Evolutionary conservation across 2,888 invertebrate species (phyloP), one percentile per base, ranked within the genome.

Genomic region (Meganola albula): DNA sequence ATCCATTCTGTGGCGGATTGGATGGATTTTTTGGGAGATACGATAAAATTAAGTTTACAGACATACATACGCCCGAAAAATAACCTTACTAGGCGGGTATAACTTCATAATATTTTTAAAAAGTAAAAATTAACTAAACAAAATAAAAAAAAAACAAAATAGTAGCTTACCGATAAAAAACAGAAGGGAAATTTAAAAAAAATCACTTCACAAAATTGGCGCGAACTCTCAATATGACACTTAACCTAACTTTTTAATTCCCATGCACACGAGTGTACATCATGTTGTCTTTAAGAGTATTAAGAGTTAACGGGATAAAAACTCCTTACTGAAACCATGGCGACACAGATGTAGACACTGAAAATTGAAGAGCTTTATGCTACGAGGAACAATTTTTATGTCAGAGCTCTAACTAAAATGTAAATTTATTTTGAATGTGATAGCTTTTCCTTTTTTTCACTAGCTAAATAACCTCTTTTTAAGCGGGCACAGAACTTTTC

Each of bases 161-260:
- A 56, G 50, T 52, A 27, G 48, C 56, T 7, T 24, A 31, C 10
- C 10, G 18, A 18, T n/a, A 35, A 41, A n/a, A 13, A 34, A 30
- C 14, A 27, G 32, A 31, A 45, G 33, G 27, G 2, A 38, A 34
- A 40, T 50, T 51, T 34, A n/a, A n/a, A 44, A 43, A 40, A 55
- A 25, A 42, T 50, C 44, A 49, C 50, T 46, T 50, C 48, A 69
- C 69, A 57, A 57, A 53, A 59, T 60, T 59, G 62, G 67, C 70
- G 71, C 59, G 62, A 64, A 62, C 66, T 69, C 69, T 74, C 72
- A 74, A 63, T 53, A 35, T 71, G 68, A 72, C 74, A 71, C 65
- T 55, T 69, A 58, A 71, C 67, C 50, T 61, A 56, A 52, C 46
- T 44, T 48, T 56, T 54, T 50, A 29, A 46, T 44, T 52, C 56